Evolutionary conservation across 2,113 vertebrate genomes (phyloP).

Genomic region (Neolamprologus modestus): DNA sequence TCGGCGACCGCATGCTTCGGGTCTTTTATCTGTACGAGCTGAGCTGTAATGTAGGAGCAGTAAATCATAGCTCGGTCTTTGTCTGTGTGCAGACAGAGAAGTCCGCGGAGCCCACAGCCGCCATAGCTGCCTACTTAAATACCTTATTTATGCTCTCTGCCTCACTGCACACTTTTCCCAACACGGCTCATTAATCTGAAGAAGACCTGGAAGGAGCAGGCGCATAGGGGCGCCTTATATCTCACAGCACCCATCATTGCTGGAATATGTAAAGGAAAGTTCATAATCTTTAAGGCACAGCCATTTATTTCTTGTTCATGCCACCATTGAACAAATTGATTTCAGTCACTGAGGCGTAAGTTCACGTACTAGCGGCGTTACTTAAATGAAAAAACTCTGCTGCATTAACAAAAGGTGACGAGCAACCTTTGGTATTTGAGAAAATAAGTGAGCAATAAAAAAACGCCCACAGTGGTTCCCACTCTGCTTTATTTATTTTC

Average conservation of each 20-base stretch:
- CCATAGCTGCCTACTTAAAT: constrained; percentile 64
- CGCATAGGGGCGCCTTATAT: constrained; percentile 61
- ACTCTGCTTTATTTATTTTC: constrained; percentile 58
- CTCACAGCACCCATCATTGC: constrained; percentile 33
- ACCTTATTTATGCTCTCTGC: constrained; percentile 67
- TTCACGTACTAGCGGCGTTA: neutral
- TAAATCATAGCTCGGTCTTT: constrained; percentile 61
- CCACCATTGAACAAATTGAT: neutral
- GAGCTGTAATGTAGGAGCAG: constrained; percentile 25
- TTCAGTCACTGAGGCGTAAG: neutral
- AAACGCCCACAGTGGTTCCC: constrained; percentile 26
- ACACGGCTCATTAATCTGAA: constrained; percentile 67
- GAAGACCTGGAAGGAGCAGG: constrained; percentile 54
- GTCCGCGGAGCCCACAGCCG: constrained; percentile 46
- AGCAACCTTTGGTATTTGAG: neutral
- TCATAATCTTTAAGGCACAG: constrained; percentile 8
- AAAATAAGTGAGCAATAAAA: constrained; percentile 19
- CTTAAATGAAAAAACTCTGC: neutral
- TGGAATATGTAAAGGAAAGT: constrained; percentile 34
- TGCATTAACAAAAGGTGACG: neutral
- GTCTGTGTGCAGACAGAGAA: constrained; percentile 49
- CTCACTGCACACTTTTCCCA: constrained; percentile 65
- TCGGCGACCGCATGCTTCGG: constrained; percentile 25
- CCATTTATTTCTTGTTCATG: neutral
- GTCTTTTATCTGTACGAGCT: constrained; percentile 45